These are phyloP conservation scores for Pogonocichla stellata DNA, from an alignment of 2,113 vertebrate species.

Conservation along the genomic window DNA sequence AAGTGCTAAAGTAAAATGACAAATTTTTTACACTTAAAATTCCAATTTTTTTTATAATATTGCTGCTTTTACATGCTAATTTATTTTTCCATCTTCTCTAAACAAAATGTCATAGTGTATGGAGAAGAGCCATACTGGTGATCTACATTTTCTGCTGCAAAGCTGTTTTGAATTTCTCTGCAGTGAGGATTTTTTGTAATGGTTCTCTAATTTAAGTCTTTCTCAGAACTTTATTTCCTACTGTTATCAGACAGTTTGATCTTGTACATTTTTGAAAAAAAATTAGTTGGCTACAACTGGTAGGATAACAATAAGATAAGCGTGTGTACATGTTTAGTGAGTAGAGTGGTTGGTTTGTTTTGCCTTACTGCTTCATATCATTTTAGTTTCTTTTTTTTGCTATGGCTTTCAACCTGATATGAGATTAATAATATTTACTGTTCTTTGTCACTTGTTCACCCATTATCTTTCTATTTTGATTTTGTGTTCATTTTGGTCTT, in stretches of 20 bases:
- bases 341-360: background rate
- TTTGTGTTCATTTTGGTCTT: background rate
- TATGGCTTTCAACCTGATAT: background rate
- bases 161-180: background rate
- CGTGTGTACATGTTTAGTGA: background rate
- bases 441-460: background rate
- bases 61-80: background rate
- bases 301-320: background rate
- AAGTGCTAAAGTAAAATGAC: background rate
- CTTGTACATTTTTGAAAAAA: background rate
- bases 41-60: background rate
- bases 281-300: background rate
- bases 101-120: background rate
- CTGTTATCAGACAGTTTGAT: background rate
- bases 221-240: background rate
- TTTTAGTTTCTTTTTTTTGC: background rate
- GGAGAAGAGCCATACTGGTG: background rate
- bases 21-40: background rate
- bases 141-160: background rate
- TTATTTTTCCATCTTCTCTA: background rate
- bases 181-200: background rate
- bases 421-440: slow-evolving; percentile 1
- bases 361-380: background rate
- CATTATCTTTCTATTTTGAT: background rate
- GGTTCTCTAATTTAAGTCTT: background rate